phyloP scores from a whole-genome alignment of 1,140 invertebrate genomes.

The Bombus waltoni region DNA sequence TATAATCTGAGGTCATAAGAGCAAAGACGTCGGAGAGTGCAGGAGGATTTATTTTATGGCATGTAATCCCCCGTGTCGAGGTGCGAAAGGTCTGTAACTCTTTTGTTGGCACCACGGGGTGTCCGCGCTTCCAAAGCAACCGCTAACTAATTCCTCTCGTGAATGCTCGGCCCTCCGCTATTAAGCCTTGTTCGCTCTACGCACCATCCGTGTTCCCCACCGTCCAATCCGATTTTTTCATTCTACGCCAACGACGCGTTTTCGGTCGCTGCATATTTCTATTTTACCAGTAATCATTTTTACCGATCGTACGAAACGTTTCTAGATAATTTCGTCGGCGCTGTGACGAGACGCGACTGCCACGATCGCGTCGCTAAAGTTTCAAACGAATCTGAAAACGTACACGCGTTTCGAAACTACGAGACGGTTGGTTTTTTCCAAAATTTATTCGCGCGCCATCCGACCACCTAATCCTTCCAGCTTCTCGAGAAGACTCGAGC shows the following conservation, averaged over 20 bases:
- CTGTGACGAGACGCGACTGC: no score
- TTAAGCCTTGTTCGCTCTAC: constrained; percentile 64
- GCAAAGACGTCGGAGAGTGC: constrained; percentile 44
- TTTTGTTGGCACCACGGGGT: constrained; percentile 80
- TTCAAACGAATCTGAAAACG: fast-evolving
- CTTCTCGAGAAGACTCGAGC: no score
- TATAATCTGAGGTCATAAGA: constrained; percentile 75
- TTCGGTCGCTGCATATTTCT: constrained; percentile 19
- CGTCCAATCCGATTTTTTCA: constrained; percentile 38
- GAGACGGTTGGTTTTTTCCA: no score
- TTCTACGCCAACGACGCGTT: constrained; percentile 21
- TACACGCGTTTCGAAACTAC: no score
- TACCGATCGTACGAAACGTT: background rate
- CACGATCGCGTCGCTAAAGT: no score
- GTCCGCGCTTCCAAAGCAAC: constrained; percentile 76
- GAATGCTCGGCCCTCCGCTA: constrained; percentile 71
- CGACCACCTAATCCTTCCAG: no score
- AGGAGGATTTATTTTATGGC: constrained; percentile 80
- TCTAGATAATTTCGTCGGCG: no score
- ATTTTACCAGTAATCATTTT: background rate
- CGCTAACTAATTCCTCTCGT: constrained; percentile 78
- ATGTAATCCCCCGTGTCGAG: constrained; percentile 81
- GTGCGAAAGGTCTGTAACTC: constrained; percentile 81
- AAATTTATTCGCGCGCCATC: no score
- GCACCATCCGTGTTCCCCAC: constrained; percentile 10